Evolutionary conservation across 2,113 vertebrate species (phyloP), one percentile per base, ranked within the genome.

Genomic region (Pomatostomus ruficeps): DNA sequence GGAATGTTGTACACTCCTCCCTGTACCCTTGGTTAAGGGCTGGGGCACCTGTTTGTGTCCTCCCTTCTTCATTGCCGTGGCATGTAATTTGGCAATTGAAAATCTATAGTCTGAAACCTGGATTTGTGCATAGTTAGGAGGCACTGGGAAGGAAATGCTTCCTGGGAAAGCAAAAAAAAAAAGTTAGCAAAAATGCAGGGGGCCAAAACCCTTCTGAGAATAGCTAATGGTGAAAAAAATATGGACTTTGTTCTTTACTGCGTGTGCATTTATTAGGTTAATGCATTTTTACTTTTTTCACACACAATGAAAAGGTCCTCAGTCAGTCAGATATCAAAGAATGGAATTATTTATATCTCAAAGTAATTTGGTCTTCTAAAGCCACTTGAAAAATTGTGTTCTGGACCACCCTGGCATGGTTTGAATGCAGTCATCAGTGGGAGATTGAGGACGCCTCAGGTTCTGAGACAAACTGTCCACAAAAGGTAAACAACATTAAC

Each of bases 1-100:
- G 95, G 96, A 95, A 96, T 94, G 96, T 55, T 77, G 63, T 20
- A 28, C 24, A 21, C 94, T 90, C 96, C 91, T 96, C 94, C 94
- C 91, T 77, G 78, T 62, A 63, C 46, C 54, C 35, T 80, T 88
- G 46, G 63, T 84, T 93, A 91, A 88, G 67, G 63, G 55, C 51
- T 90, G 59, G 59, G 63, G 33, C 63, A 40, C 28, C 26, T 95
- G 6, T 31, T 66, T 67, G n/a, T 83, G 68, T 77, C 55, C 55
- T 93, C 38, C 29, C 59, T 76, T 80, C 67, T 90, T 92, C 38
- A 40, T 28, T 85, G 55, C 24, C 22, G 6, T 12, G 23, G 29
- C 17, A 10, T 55, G 22, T 80, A 21, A 36, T 80, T 83, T 92
- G 52, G 21, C 18, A 85, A 13, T 14, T 82, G 35, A 66, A 91